Evolutionary conservation across 37 sponge, comb jelly and placozoan species (phyloP), one percentile per base, ranked within the genome.

Genomic region (Halisarca cf. caerulea): DNA sequence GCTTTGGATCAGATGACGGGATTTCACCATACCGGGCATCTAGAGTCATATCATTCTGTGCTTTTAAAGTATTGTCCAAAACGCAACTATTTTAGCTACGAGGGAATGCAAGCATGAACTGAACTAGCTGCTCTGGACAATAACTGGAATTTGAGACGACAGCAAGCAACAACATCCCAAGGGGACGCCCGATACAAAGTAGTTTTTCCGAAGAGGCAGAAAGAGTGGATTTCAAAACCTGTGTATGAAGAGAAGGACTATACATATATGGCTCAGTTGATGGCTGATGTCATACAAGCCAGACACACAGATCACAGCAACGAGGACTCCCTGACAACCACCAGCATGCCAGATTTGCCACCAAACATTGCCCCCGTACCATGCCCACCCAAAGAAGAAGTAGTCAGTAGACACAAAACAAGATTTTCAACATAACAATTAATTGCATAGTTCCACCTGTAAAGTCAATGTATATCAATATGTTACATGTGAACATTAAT

Each of bases 71-170:
- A 42, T 36, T 71, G 69, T 44, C 47, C 40, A 0, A 84, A 73
- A 41, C 17, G 85, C 21, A 9, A 20, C 15, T 75, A 84, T 54
- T 81, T 64, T 55, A 27, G 24, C 4, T 73, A 84, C 39, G 38
- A 23, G 24, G 85, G 85, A 39, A 84, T 84, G 51, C 34, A 45
- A 37, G 85, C 85, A n/a, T 17, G 75, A 1, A 66, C 45, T 43
- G 27, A 73, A 33, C 37, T 84, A 20, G 85, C 85, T 37, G 75
- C 38, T 20, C 57, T 84, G 6, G 73, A 84, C 59, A 27, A 84
- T 55, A 84, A 74, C 75, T 23, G 75, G 15, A 84, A 84, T 8
- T 9, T 55, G 17, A 59, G 59, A 17, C 9, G 85, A 35, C 20
- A 40, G 36, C 73, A 84, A 55, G 57, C 75, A 38, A 75, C 4